A percentile compares a stretch with the other conserved stretches of the same genome.
Evolutionary conservation across 2,797 vertebrate genomes (phyloP).

Genomic region (Spinus pinus): DNA sequence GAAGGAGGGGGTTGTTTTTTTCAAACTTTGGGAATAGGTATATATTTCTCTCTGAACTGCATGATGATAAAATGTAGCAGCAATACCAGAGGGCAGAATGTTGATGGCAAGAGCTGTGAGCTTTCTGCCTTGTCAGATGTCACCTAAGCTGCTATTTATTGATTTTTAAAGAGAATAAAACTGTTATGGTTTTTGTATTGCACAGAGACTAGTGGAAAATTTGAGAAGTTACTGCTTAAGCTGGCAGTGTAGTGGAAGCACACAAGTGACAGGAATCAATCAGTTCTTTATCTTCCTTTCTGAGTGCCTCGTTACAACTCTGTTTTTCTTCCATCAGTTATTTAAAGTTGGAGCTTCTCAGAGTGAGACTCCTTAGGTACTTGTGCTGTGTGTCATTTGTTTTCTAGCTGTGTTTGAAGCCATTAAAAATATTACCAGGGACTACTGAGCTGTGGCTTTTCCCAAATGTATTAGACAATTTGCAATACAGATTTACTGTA

Average conservation of each 20-base stretch:
- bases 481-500: neutral
- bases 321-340: neutral
- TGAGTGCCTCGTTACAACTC: neutral
- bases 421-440: neutral
- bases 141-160: neutral
- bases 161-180: neutral
- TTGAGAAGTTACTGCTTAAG: neutral
- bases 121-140: neutral
- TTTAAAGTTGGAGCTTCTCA: neutral
- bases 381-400: neutral
- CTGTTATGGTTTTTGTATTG: neutral
- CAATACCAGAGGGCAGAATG: neutral
- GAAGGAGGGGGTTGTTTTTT: neutral
- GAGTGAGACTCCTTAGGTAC: neutral
- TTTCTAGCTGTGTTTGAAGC: neutral
- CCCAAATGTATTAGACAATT: neutral
- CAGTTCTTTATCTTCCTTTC: neutral
- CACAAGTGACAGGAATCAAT: neutral
- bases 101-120: neutral
- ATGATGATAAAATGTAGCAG: neutral
- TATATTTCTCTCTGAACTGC: neutral
- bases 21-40: neutral
- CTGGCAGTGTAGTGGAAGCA: neutral
- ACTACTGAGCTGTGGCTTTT: neutral
- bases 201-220: neutral